Percentiles rank a stretch among this genome's conserved stretches.
Conservation (phyloP, 37 sponge, comb jelly and placozoan species). For the Halisarca cf. caerulea region DNA sequence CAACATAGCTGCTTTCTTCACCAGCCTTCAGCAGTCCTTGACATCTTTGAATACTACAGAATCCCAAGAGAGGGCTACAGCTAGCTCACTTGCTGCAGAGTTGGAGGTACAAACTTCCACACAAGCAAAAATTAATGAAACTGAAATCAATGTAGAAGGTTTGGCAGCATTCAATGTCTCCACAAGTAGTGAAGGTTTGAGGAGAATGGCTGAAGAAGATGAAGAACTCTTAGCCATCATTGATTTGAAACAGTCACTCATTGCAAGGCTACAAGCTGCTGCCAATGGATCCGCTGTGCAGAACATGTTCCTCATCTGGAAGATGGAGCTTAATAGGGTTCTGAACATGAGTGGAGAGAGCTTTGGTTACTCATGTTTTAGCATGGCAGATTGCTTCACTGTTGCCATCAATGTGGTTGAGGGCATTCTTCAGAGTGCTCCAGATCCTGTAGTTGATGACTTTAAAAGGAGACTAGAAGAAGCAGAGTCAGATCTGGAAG, state of each 20-base stretch:
- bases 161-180: constrained; percentile 16
- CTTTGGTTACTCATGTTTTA: constrained; percentile 5
- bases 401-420: background rate
- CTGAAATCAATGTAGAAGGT: background rate
- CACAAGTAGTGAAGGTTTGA: background rate
- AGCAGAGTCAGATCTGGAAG: constrained; percentile 14
- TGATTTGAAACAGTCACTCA: background rate
- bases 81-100: background rate
- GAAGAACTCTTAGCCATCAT: constrained; percentile 4
- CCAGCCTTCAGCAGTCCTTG: background rate
- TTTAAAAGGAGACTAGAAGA: background rate
- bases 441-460: background rate
- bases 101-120: background rate
- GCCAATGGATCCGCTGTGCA: background rate
- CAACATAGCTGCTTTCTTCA: background rate
- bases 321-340: background rate
- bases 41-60: background rate
- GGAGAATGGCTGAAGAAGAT: background rate
- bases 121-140: background rate
- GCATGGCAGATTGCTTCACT: constrained; percentile 17
- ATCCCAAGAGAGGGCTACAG: background rate
- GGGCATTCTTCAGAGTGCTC: background rate
- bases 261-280: background rate
- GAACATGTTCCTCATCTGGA: constrained; percentile 9
- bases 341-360: background rate